These are phyloP conservation scores for Rhopalosiphum maidis DNA, from an alignment of 1,140 invertebrate species.

Conservation along the genomic window DNA sequence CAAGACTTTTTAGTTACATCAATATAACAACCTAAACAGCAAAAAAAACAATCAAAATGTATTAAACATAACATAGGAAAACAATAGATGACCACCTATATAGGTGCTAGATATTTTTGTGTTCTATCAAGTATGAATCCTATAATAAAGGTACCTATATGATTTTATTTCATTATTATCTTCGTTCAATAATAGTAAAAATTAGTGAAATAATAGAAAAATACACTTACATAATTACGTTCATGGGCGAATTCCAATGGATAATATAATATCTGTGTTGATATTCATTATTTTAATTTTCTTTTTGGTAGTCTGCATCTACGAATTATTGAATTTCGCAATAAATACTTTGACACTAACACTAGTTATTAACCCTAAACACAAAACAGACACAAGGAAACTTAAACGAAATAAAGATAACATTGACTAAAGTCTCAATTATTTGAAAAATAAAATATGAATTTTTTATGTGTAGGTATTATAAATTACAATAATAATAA, in stretches of 20 bases:
- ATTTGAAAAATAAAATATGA: constrained; percentile 18
- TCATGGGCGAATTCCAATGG: constrained; percentile 1
- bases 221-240: neutral
- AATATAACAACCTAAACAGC: neutral
- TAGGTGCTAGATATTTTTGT: neutral
- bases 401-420: constrained; percentile 14
- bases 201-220: neutral
- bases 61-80: neutral
- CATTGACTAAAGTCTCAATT: neutral
- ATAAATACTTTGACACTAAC: neutral
- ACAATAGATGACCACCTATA: neutral
- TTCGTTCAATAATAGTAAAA: neutral
- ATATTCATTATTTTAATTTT: constrained; percentile 11
- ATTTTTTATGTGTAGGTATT: neutral
- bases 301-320: neutral
- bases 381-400: neutral
- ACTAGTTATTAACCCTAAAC: neutral
- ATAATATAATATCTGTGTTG: neutral
- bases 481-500: constrained; percentile 16
- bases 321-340: neutral
- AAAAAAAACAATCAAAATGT: neutral
- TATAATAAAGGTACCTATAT: neutral
- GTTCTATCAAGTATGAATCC: neutral
- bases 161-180: neutral
- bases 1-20: neutral